A percentile compares a stretch with the other conserved stretches of the same genome.
These are phyloP conservation scores for Picus viridis DNA, from an alignment of 2,797 vertebrate species.

Conservation along the genomic window DNA sequence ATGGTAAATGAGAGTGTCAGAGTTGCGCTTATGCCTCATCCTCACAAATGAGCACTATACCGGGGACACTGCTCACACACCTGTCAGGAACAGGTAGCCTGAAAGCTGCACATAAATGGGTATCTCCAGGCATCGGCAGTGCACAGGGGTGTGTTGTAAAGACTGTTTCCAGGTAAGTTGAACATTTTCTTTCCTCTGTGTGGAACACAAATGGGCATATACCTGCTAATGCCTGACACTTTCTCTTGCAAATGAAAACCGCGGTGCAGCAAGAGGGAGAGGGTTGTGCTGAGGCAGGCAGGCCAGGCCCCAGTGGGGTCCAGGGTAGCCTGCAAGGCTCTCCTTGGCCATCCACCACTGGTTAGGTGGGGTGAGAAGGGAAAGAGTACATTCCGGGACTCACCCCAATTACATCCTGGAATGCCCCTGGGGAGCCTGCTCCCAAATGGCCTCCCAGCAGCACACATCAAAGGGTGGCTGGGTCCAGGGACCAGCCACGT, in stretches of 20 bases:
- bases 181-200: background rate
- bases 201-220: accelerated
- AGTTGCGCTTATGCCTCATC: background rate
- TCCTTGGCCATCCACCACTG: background rate
- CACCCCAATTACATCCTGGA: too few relatives aligned
- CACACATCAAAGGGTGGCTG: accelerated
- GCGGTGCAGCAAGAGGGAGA: accelerated
- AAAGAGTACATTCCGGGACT: too few relatives aligned
- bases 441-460: background rate
- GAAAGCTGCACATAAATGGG: accelerated
- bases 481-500: accelerated
- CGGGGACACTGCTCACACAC: background rate
- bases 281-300: accelerated
- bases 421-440: accelerated
- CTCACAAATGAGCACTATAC: background rate
- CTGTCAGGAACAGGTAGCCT: background rate
- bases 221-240: background rate
- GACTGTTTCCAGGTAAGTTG: background rate
- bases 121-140: accelerated
- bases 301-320: accelerated
- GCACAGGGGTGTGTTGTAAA: background rate
- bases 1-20: background rate
- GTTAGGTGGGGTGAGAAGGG: background rate
- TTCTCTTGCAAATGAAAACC: background rate
- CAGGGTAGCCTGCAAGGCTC: accelerated